Percentiles rank a stretch among this genome's conserved stretches.
These are phyloP conservation scores for Oligia fasciuncula DNA, from an alignment of 2,888 invertebrate species.

Conservation along the genomic window DNA sequence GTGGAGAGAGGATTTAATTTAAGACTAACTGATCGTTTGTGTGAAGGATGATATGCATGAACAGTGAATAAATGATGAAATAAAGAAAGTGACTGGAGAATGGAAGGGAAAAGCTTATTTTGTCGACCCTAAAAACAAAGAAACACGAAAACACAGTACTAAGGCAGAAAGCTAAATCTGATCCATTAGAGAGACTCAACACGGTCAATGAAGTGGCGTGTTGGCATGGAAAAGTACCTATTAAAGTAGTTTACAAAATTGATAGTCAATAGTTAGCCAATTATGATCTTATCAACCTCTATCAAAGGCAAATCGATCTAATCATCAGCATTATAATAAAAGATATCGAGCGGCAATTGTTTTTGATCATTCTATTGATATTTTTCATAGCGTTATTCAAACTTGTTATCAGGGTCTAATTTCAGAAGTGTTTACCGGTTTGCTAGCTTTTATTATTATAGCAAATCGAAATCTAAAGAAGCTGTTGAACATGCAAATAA, in stretches of 20 bases:
- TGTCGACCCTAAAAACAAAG: not conserved
- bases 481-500: not conserved
- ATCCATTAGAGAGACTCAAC: not conserved
- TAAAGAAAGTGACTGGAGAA: too few species aligned
- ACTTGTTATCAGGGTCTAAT: not conserved
- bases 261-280: conserved; percentile 8
- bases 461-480: not conserved
- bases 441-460: not conserved
- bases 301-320: conserved; percentile 24
- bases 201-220: not conserved
- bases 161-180: not conserved
- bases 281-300: conserved; percentile 32
- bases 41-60: not conserved
- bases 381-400: conserved; percentile 8
- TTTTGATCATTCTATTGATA: conserved; percentile 8
- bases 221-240: conserved; percentile 3
- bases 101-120: not conserved
- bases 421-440: not conserved
- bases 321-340: conserved; percentile 35
- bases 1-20: conserved; percentile 37
- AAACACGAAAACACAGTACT: too few species aligned
- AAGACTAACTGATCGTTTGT: conserved; percentile 4
- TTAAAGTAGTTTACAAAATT: not conserved
- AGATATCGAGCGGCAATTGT: conserved; percentile 8
- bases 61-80: not conserved